Base-by-base conservation (phyloP, 2,797 vertebrate species). In the Sebastes baramenuke region DNA sequence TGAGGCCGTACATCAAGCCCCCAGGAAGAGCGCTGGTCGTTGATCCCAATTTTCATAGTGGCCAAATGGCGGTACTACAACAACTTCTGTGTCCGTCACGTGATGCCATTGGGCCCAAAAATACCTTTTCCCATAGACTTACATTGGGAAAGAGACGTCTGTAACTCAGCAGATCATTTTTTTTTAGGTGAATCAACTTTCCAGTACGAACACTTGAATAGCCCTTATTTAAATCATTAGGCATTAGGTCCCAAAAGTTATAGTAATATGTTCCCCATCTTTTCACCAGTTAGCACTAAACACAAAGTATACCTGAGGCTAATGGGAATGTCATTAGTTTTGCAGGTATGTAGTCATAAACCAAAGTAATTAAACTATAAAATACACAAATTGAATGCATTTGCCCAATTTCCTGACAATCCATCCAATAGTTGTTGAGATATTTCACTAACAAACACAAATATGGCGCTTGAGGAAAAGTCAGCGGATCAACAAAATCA, bases 1-100 rank as follows among this genome's bases (percentile, higher is more conserved):
- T 3, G 4, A 65, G 30, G 32, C 36, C 6, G 2, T 13, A 14
- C 5, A 36, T 6, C 13, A 42, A 42, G 38, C 38, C 13, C 38
- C 38, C 2, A 3, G 38, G 38, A 42, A 42, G 13, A 42, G 38
- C 2, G 13, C 5, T 0, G 5, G 38, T 3, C 2, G 1, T 6
- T 42, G 38, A 42, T 14, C 11, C 38, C 38, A 42, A 42, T 14
- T 0, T 14, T 42, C 5, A 0, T 0, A 42, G 38, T 42, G 38
- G 38, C 13, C 38, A 42, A 42, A 42, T 0, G 38, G 13, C 13
- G 13, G 13, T 6, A 42, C 38, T 42, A 34, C 32, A 34, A 36
- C 10, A 36, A 42, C 38, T 42, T 42, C 13, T 0, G 0, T 42
- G 38, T 42, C 13, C 5, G 38, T 42, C 38, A 42, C 0, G 2